phyloP scores from a whole-genome alignment of 2,797 vertebrate genomes.

The Knipowitschia caucasica region DNA sequence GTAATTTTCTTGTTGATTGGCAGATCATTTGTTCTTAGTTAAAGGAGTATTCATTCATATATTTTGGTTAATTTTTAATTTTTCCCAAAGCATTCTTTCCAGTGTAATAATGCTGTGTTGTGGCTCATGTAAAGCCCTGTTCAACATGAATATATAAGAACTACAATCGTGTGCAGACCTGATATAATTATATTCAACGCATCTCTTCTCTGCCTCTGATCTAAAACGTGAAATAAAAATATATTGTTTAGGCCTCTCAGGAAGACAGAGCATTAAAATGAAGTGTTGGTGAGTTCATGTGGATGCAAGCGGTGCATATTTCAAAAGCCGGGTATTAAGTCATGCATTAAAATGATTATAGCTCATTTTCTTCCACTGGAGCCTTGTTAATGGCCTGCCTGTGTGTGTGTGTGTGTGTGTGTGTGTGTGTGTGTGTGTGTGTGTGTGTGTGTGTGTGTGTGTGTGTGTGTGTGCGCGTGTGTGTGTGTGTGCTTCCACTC shows the following conservation, averaged over 20 bases:
- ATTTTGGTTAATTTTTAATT: too few relatives aligned
- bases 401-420: constrained; percentile 1
- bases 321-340: constrained; percentile 46
- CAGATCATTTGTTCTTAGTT: too few relatives aligned
- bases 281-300: neutral
- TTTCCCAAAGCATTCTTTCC: too few relatives aligned
- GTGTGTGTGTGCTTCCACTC: constrained; percentile 22
- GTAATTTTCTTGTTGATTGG: too few relatives aligned
- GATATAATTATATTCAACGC: too few relatives aligned
- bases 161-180: too few relatives aligned
- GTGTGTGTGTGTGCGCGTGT: constrained; percentile 14
- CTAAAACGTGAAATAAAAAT: neutral
- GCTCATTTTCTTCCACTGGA: constrained; percentile 46
- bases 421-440: constrained; percentile 11
- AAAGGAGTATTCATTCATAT: too few relatives aligned
- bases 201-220: constrained; percentile 6
- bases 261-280: constrained; percentile 1
- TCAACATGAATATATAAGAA: too few relatives aligned
- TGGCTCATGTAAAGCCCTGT: too few relatives aligned
- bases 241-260: constrained; percentile 8
- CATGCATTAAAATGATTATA: constrained; percentile 53
- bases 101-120: too few relatives aligned
- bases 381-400: constrained; percentile 51
- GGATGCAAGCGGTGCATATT: constrained; percentile 30
- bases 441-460: constrained; percentile 12